phyloP scores from a whole-genome alignment of 2,113 vertebrate species.

The Raja brachyura region DNA sequence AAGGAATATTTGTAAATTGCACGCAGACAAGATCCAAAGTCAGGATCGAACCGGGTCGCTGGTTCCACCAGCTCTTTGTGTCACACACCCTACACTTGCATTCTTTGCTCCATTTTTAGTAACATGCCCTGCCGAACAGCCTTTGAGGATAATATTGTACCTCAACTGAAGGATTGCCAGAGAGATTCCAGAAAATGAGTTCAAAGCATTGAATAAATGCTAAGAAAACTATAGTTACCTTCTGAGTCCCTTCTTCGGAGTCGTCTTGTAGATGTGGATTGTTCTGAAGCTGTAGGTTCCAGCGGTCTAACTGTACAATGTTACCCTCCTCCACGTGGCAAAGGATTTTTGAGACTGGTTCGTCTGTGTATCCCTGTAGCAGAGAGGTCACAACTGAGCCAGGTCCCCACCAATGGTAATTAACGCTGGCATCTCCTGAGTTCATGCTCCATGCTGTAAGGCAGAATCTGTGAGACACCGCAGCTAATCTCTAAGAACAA shows the following conservation, averaged over 20 bases:
- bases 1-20: too few relatives aligned
- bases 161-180: neutral
- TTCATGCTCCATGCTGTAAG: neutral
- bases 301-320: conserved; percentile 71
- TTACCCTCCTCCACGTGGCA: conserved; percentile 73
- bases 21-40: too few relatives aligned
- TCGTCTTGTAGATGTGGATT: conserved; percentile 68
- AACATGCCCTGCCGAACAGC: neutral
- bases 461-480: neutral
- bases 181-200: neutral
- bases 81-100: neutral
- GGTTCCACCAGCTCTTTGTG: too few relatives aligned
- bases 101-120: too few relatives aligned
- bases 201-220: neutral
- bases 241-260: conserved; percentile 65
- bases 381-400: neutral
- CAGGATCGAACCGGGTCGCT: too few relatives aligned
- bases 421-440: neutral
- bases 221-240: conserved; percentile 51
- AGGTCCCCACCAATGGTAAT: neutral
- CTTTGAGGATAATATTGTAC: too few relatives aligned
- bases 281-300: conserved; percentile 70
- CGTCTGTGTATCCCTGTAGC: conserved; percentile 69
- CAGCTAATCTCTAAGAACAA: neutral
- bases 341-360: conserved; percentile 71